A percentile compares a stretch with the other conserved stretches of the same genome.
Conservation (phyloP, 2,113 vertebrate genomes). For the Rhea pennata region DNA sequence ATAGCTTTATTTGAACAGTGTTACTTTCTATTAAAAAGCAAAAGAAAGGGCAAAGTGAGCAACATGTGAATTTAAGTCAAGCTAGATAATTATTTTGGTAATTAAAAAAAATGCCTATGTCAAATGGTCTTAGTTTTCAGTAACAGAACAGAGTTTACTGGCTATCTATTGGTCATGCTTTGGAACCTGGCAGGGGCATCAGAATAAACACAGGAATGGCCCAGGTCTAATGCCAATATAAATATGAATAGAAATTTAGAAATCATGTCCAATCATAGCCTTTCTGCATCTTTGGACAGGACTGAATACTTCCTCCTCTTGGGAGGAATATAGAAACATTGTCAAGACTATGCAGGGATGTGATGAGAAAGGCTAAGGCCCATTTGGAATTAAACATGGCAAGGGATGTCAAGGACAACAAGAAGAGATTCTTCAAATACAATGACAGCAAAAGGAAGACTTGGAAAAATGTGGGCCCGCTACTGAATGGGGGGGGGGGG, state of each 20-base stretch:
- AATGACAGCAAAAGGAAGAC: no score
- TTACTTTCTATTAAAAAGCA: background rate
- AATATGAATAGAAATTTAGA: background rate
- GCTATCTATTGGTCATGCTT: background rate
- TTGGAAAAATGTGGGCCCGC: no score
- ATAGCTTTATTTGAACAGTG: background rate
- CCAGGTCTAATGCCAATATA: background rate
- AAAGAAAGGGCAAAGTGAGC: background rate
- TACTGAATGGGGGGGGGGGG: no score
- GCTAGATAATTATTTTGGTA: background rate
- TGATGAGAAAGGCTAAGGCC: no score
- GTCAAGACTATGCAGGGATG: no score
- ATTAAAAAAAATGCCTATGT: background rate
- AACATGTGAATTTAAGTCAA: background rate
- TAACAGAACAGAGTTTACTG: background rate
- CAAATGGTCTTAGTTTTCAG: background rate
- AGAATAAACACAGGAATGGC: background rate
- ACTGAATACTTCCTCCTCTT: no score
- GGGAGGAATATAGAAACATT: no score
- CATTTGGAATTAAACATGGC: no score
- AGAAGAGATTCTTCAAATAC: no score
- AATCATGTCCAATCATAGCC: background rate
- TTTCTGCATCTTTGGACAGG: background rate
- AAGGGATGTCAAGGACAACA: no score
- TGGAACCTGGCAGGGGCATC: background rate